Conservation (phyloP, 2,797 vertebrate genomes). For the Leucoraja ocellata region DNA sequence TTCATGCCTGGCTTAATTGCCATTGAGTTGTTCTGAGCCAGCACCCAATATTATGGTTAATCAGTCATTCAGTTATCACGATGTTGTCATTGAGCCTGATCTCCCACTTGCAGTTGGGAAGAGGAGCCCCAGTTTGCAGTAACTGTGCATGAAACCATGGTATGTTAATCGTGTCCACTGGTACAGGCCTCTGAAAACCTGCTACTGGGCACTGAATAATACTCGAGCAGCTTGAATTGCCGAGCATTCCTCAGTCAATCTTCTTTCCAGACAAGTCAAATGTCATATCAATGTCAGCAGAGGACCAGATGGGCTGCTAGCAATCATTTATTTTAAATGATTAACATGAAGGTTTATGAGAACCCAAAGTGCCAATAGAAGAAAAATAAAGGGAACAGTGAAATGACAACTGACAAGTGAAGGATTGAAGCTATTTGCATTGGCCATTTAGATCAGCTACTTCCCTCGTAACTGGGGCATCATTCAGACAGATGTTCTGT, state of each 20-base stretch:
- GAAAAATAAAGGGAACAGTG: background rate
- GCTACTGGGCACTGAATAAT: background rate
- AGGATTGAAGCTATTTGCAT: slow-evolving; percentile 5
- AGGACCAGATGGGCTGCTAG: too few relatives aligned
- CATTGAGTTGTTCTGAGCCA: background rate
- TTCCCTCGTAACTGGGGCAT: background rate
- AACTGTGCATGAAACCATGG: background rate
- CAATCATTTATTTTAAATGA: background rate
- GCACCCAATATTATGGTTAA: background rate
- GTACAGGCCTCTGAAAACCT: background rate
- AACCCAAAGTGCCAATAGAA: background rate
- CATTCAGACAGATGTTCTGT: background rate
- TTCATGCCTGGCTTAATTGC: background rate
- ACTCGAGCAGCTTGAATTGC: background rate
- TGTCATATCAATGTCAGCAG: background rate
- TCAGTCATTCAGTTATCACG: background rate
- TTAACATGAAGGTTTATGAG: background rate
- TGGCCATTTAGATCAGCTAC: background rate
- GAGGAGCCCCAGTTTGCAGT: background rate
- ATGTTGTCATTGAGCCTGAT: background rate
- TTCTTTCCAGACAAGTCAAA: background rate
- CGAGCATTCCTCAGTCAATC: background rate
- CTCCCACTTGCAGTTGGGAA: background rate
- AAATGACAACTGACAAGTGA: background rate
- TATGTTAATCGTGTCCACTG: background rate